These are phyloP conservation scores for Fulmarus glacialis DNA, from an alignment of 2,113 vertebrate species.

Conservation along the genomic window DNA sequence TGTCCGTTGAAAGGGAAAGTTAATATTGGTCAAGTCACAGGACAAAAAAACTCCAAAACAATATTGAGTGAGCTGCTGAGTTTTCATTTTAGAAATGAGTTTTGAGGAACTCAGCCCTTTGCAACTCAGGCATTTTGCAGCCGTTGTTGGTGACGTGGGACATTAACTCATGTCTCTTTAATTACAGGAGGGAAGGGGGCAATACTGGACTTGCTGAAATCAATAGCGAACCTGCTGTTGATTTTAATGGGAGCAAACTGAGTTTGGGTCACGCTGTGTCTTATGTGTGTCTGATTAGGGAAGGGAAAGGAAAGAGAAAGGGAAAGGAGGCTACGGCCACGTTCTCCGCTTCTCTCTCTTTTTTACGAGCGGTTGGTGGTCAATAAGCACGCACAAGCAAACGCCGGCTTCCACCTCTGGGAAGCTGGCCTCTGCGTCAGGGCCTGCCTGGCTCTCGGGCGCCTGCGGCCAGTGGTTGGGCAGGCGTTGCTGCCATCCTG, in stretches of 20 bases:
- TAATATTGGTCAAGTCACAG: neutral
- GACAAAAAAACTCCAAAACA: neutral
- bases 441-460: neutral
- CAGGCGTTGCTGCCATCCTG: constrained; percentile 67
- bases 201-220: neutral
- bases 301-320: neutral
- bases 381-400: neutral
- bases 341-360: neutral
- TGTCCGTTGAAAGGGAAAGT: neutral
- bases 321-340: accelerated
- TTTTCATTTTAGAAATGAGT: neutral
- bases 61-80: neutral
- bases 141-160: accelerated
- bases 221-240: neutral
- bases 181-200: accelerated
- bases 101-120: neutral
- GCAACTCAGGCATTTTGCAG: neutral
- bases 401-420: accelerated
- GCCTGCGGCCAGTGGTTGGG: accelerated
- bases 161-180: neutral
- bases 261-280: neutral
- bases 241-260: neutral
- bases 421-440: neutral
- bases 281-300: neutral
- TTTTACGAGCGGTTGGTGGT: neutral